phyloP scores from a whole-genome alignment of 2,888 invertebrate species.

The Mechanitis messenoides region DNA sequence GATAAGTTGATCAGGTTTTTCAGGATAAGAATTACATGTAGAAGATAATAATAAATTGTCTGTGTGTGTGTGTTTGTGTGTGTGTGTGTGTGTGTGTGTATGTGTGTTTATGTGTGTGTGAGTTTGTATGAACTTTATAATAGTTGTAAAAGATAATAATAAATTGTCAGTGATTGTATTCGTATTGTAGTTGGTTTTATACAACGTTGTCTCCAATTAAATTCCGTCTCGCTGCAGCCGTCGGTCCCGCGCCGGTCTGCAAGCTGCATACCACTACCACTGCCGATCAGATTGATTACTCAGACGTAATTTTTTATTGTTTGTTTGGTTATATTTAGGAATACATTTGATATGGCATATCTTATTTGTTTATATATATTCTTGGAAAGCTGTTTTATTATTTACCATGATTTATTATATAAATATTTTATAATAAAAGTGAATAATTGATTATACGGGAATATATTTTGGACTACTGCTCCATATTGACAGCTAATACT shows the following conservation, averaged over 20 bases:
- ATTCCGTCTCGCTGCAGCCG: constrained; percentile 29
- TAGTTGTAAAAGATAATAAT: constrained; percentile 52
- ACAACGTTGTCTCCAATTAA: constrained; percentile 43
- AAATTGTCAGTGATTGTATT: constrained; percentile 48
- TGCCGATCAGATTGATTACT: constrained; percentile 18
- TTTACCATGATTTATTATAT: too few species aligned
- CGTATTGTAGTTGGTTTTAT: constrained; percentile 38
- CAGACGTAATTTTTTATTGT: constrained; percentile 19
- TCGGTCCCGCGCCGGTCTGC: constrained; percentile 8
- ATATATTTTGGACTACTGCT: not conserved
- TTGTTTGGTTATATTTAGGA: constrained; percentile 8
- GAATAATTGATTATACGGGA: not conserved
- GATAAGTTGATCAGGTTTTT: constrained; percentile 21
- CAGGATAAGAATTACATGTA: constrained; percentile 17
- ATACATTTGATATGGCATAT: constrained; percentile 7
- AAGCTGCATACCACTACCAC: constrained; percentile 7
- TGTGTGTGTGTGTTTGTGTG: constrained; percentile 35
- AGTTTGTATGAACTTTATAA: constrained; percentile 34
- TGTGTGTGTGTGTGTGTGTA: too few species aligned
- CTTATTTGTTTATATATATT: not conserved
- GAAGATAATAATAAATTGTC: constrained; percentile 55
- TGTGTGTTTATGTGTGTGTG: too few species aligned
- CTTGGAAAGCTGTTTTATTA: too few species aligned
- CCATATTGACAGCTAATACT: not conserved
- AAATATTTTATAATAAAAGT: not conserved